A percentile compares a stretch with the other conserved stretches of the same genome.
phyloP scores from a whole-genome alignment of 2,888 invertebrate species.

The Xestia ashworthii region DNA sequence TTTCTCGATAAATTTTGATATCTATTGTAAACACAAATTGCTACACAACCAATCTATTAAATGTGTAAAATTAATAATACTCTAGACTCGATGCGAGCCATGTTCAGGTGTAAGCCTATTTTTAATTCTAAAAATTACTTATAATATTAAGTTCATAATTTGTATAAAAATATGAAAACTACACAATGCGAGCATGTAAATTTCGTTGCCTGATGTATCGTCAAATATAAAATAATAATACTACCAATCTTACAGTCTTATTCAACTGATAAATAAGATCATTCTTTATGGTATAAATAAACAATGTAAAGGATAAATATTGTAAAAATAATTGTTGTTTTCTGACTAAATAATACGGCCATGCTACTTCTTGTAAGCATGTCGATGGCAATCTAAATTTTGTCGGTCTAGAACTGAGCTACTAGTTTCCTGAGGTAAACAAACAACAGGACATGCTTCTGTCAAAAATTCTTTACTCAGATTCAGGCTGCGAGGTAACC shows the following conservation, averaged over 20 bases:
- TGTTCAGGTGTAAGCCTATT: neutral
- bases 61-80: neutral
- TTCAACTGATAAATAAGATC: conserved; percentile 8
- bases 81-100: conserved; percentile 49
- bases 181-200: conserved; percentile 10
- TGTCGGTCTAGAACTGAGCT: no score
- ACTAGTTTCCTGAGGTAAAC: no score
- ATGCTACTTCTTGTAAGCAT: neutral
- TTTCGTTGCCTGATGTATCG: neutral
- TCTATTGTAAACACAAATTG: neutral
- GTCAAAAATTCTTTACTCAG: neutral
- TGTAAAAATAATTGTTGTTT: neutral
- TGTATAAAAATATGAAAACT: conserved; percentile 32
- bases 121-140: conserved; percentile 5
- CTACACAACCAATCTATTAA: neutral
- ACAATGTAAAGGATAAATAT: conserved; percentile 5
- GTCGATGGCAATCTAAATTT: no score
- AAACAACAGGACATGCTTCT: neutral
- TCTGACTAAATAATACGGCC: neutral
- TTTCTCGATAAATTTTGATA: neutral
- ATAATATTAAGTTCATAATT: neutral
- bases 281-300: neutral
- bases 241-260: conserved; percentile 6
- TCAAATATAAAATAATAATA: conserved; percentile 6
- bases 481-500: neutral